Base-by-base conservation (phyloP, 2,888 invertebrate genomes). In the Hypomecis atomaria region DNA sequence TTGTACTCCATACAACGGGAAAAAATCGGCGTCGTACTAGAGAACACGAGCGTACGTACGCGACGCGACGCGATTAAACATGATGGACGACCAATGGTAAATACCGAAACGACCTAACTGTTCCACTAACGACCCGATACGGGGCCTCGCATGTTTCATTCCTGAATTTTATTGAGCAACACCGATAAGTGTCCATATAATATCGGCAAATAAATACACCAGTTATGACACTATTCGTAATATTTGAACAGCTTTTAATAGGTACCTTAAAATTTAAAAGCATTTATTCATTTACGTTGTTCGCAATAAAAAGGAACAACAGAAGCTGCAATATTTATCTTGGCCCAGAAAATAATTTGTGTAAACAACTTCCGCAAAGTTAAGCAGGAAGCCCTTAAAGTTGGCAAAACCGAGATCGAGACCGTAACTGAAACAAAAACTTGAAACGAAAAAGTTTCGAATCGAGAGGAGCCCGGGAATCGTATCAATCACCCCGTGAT, bases 41-140 rank as follows among this genome's bases (percentile, higher is more conserved):
- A 33, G 36, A 83, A 82, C 81, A 79, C 76, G 77, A 72, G 78
- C 75, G 74, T 67, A 75, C 69, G 66, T 71, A 71, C 75, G 76
- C 78, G 77, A 74, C 75, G 75, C 78, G 76, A 52, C 40, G 80
- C 87, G 89, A 90, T 89, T 87, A 88, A 85, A 86, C 79, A 87
- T 89, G 89, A 90, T 88, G 86, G 81, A 89, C 86, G 88, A 84
- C 74, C 84, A 76, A 76, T 81, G 83, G 82, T 83, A 85, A 84
- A 83, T 80, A 81, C 77, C 78, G 77, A 81, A 83, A 85, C 84
- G 85, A 83, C 78, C 80, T 78, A 83, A 83, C 83, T 79, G 84
- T 81, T 82, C 81, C 84, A 82, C 84, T 88, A 88, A 88, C 87
- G 87, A 87, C 78, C 78, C 75, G 79, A 81, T 81, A 83, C 77